phyloP scores from a whole-genome alignment of 2,797 vertebrate genomes.

The Gambelia wislizenii region DNA sequence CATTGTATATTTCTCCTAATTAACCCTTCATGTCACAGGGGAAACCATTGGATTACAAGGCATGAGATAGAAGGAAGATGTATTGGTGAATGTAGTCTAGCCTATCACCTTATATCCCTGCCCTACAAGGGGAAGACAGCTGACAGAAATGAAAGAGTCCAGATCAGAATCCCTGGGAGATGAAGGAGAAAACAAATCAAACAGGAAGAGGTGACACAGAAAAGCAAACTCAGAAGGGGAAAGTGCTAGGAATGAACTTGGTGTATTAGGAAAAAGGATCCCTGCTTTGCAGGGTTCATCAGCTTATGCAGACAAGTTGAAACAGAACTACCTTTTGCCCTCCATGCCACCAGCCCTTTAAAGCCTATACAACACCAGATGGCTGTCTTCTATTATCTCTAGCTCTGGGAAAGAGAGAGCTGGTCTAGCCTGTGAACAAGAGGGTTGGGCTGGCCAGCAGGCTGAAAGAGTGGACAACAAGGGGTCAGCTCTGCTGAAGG shows the following conservation, averaged over 20 bases:
- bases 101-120: neutral
- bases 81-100: neutral
- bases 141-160: neutral
- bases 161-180: neutral
- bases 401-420: neutral
- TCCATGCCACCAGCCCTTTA: too few species aligned
- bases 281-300: neutral
- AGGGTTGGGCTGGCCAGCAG: neutral
- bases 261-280: neutral
- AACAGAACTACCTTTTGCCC: neutral
- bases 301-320: neutral
- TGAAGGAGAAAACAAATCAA: neutral
- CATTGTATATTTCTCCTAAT: neutral
- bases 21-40: constrained; percentile 19
- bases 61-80: neutral
- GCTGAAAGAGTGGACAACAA: neutral
- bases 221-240: neutral
- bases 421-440: neutral
- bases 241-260: neutral
- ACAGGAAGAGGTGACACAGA: neutral
- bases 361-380: neutral
- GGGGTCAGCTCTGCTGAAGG: neutral
- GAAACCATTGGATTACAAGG: neutral
- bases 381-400: neutral
- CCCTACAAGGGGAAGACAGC: rapidly evolving